Base-by-base conservation (phyloP, 1,140 invertebrate species). In the Bombus sibiricus region DNA sequence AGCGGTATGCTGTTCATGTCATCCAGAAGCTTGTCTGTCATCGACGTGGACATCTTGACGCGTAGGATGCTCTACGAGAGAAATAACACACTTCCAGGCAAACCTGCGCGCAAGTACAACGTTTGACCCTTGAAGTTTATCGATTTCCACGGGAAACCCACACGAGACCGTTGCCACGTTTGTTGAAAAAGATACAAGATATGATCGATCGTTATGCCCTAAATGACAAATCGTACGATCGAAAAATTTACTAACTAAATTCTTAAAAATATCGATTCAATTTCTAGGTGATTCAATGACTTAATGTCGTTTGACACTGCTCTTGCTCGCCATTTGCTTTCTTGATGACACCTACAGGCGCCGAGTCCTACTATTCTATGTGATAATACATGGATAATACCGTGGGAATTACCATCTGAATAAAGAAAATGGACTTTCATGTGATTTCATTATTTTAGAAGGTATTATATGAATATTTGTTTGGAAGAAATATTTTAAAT, bases 1-100 rank as follows among this genome's bases (percentile, higher is more conserved):
- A 98, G 94, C 28, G 98, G 98, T 94, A 98, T 98, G 92, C 97
- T 98, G 83, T 96, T 97, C 79, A 97, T 96, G 89, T 98, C 97
- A 91, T 98, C 97, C 88, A 97, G 97, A 86, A 97, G 96, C 93
- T 97, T 97, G 2, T 94, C 90, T 88, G 96, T 93, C 85, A 95
- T 92, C 37, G 94, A 93, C 28, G 93, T 92, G 69, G 94, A 94
- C 94, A 95, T 95, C n/a, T 88, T 88, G 76, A 71, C 43, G 53
- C 71, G 47, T 41, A 69, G 66, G 64, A 86, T 76, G n/a, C 59
- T 81, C 64, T 32, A 59, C 25, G 68, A 80, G 41, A 75, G 83
- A 69, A 85, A 73, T 85, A 85, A 79, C 64, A 81, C 71, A 72
- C 69, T 69, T 69, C 34, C 39, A 74, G 59, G 41, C 34, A 74